Evolutionary conservation across 1,140 invertebrate genomes (phyloP), one percentile per base, ranked within the genome.

Genomic region (Oedothorax gibbosus): DNA sequence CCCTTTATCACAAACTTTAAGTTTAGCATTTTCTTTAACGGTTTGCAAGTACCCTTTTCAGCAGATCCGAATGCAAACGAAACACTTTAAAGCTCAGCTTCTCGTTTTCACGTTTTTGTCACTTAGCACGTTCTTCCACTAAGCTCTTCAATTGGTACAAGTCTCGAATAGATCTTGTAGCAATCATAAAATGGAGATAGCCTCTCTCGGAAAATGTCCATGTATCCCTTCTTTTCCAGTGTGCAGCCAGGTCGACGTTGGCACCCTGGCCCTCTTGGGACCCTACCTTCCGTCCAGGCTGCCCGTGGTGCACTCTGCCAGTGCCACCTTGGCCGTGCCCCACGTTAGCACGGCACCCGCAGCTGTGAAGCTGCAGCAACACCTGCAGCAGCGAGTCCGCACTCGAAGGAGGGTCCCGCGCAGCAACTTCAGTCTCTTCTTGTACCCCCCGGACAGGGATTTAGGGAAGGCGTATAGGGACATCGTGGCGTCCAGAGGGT

Each of bases 291-390:
- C 94, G 0, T 95, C 96, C 72, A 96, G 96, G 6, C 95, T 96
- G 4, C 95, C 95, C 86, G 96, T 98, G 91, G 96, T 98, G n/a
- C 97, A 98, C 90, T 97, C 95, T 82, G 97, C 98, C 88, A 98
- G 97, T 90, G 96, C 98, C 90, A 95, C 96, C 35, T 96, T 98
- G 94, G 96, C 98, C 91, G 94, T 98, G 87, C 97, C 97, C 5
- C 97, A 98, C 90, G 92, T 99, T 88, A 96, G 98, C 72, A 84
- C 81, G n/a, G 73, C 71, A 4, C 81, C 81, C 14, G 51, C 81
- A 50, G 64, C 35, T 7, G 50, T 11, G 2, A 71, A 14, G 50
- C 20, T 8, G 65, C 20, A 66, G 65, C 18, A 35, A 10, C 11
- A 21, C 35, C 53, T 50, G n/a, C n/a, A 18, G 68, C 62, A 21